These are phyloP conservation scores for Philereme vetulata DNA, from an alignment of 2,888 invertebrate species.

Conservation along the genomic window DNA sequence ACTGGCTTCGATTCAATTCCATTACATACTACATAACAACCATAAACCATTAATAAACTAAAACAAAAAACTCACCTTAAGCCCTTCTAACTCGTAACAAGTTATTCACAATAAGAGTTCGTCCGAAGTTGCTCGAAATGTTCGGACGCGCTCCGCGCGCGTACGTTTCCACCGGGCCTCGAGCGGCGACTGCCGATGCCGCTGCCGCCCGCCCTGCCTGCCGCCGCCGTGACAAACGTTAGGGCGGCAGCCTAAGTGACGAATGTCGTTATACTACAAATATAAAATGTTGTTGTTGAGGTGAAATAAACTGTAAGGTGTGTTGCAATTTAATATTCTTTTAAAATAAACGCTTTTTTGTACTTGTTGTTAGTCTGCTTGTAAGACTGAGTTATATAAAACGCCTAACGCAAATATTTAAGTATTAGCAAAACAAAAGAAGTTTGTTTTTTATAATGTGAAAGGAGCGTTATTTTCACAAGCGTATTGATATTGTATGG, in stretches of 20 bases:
- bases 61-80: conserved; percentile 16
- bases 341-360: no score
- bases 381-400: no score
- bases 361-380: no score
- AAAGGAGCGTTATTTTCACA: no score
- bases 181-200: conserved; percentile 42
- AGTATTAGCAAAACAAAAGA: no score
- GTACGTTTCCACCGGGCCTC: conserved; percentile 34
- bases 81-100: conserved; percentile 1
- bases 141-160: conserved; percentile 26
- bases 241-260: no score
- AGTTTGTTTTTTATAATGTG: no score
- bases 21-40: neutral
- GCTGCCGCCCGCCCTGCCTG: conserved; percentile 5
- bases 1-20: neutral
- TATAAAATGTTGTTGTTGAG: neutral
- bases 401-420: no score
- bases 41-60: neutral
- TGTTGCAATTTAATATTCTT: no score
- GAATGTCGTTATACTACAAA: conserved; percentile 2
- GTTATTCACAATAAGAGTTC: conserved; percentile 10
- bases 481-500: no score
- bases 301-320: neutral
- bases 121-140: conserved; percentile 31
- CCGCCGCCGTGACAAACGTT: conserved; percentile 12